phyloP scores from a whole-genome alignment of 1,140 invertebrate genomes.

The Plutomurus gul region DNA sequence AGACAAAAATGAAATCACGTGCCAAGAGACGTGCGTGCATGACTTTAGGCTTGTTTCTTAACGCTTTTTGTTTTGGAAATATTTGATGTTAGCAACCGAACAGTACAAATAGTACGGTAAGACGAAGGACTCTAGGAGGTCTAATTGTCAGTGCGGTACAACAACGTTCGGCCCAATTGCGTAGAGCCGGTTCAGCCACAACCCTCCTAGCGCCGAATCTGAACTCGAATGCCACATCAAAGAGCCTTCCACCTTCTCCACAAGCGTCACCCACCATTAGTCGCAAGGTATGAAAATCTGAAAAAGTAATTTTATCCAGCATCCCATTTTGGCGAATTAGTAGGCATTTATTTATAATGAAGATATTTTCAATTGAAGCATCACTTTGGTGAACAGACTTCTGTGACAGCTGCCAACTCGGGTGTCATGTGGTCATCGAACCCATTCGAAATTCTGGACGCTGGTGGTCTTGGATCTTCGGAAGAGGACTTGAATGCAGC shows the following conservation, averaged over 20 bases:
- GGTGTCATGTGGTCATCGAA: constrained; percentile 21
- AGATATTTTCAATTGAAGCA: background rate
- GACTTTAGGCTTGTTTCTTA: background rate
- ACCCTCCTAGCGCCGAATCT: constrained; percentile 59
- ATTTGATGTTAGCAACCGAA: constrained; percentile 22
- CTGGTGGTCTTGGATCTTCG: constrained; percentile 4
- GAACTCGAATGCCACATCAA: constrained; percentile 35
- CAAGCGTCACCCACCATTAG: constrained; percentile 67
- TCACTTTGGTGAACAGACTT: background rate
- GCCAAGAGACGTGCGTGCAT: background rate
- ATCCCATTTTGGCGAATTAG: no score
- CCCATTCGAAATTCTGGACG: constrained; percentile 48
- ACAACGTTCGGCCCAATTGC: constrained; percentile 47
- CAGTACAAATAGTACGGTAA: background rate
- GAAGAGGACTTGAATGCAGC: constrained; percentile 57
- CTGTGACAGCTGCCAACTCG: constrained; percentile 15
- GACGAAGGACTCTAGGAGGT: constrained; percentile 47
- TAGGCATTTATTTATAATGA: background rate
- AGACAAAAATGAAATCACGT: background rate
- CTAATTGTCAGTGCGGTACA: constrained; percentile 51
- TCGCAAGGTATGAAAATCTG: constrained; percentile 60
- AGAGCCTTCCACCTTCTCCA: constrained; percentile 77
- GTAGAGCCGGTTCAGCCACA: constrained; percentile 65
- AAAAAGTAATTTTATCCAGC: no score
- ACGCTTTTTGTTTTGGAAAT: background rate